phyloP scores from a whole-genome alignment of 2,113 vertebrate species.

The Leptocoma aspasia region DNA sequence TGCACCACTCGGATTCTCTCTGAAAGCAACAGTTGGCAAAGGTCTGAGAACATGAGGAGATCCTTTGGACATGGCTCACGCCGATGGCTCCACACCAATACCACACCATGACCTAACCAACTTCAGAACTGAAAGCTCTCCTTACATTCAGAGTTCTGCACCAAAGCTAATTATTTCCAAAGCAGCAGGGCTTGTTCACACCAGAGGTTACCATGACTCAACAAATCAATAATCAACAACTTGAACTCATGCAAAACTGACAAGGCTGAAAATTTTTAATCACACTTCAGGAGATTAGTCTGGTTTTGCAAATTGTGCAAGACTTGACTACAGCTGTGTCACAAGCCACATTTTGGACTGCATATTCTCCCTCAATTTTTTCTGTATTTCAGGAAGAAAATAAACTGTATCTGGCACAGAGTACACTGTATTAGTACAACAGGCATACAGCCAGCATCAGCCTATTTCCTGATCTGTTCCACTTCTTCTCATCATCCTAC shows the following conservation, averaged over 20 bases:
- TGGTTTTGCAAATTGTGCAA: slow-evolving; percentile 2
- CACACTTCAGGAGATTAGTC: not conserved
- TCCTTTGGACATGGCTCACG: not conserved
- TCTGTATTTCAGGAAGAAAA: slow-evolving; percentile 28
- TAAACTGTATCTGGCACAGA: slow-evolving; percentile 17
- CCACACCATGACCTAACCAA: not conserved
- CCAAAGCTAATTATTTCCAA: not conserved
- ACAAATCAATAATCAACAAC: not conserved
- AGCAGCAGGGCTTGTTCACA: not conserved
- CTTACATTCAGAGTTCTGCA: not conserved
- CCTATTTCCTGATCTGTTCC: slow-evolving; percentile 24
- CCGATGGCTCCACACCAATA: not conserved
- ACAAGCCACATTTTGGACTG: not conserved
- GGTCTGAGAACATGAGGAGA: not conserved
- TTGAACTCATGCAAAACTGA: not conserved
- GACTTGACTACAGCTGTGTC: slow-evolving; percentile 32
- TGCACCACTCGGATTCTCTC: not conserved
- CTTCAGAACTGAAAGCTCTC: not conserved
- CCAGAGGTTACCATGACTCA: not conserved
- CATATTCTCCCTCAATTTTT: not conserved
- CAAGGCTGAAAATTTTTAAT: not conserved
- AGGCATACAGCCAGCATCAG: slow-evolving; percentile 29
- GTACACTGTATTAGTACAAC: not conserved
- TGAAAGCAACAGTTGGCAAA: not conserved
- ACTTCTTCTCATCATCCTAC: not conserved